Conservation (phyloP, 2,113 vertebrate species). For the Pantherophis guttatus region DNA sequence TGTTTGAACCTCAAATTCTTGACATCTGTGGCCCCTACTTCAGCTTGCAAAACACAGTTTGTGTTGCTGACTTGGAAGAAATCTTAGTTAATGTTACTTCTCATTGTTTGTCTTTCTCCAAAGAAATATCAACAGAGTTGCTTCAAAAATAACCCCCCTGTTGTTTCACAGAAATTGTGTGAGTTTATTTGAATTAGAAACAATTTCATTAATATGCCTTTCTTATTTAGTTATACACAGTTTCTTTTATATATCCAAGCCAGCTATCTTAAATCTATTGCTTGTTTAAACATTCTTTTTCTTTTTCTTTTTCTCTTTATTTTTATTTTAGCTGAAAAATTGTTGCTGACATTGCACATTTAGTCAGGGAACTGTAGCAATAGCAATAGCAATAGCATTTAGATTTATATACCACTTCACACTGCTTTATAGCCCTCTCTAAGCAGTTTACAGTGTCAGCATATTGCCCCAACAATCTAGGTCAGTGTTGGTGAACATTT, state of each 20-base stretch:
- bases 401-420: background rate
- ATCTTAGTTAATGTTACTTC: background rate
- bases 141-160: background rate
- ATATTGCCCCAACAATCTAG: background rate
- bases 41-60: background rate
- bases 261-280: slow-evolving; percentile 3
- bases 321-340: slow-evolving; percentile 23
- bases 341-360: slow-evolving; percentile 1
- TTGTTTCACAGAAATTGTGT: slow-evolving; percentile 18
- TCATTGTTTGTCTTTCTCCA: slow-evolving; percentile 16
- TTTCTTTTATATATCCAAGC: background rate
- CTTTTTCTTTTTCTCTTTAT: slow-evolving; percentile 15
- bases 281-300: background rate
- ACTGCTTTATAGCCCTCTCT: background rate
- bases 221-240: background rate
- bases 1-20: slow-evolving; percentile 28
- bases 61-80: background rate
- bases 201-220: slow-evolving; percentile 19
- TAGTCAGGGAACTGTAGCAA: background rate
- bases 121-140: slow-evolving; percentile 5
- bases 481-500: background rate
- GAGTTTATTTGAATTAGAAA: slow-evolving; percentile 25
- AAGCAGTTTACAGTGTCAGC: background rate
- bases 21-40: background rate
- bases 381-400: background rate